Conservation (phyloP, 92 coral and sea anemone genomes). For the Umimayanthus kanabou region DNA sequence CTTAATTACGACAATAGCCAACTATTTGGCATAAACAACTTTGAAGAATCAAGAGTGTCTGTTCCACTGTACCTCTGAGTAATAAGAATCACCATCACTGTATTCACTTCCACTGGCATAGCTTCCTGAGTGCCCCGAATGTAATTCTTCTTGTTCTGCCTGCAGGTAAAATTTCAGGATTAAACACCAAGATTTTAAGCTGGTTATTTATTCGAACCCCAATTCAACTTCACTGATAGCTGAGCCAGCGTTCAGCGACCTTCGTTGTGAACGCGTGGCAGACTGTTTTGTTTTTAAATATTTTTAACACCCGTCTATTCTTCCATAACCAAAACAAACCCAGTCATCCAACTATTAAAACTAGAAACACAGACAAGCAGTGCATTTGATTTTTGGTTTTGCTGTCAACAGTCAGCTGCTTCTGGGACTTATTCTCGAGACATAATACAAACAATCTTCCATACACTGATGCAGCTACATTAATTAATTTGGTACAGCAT, state of each 20-base stretch:
- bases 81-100: conserved; percentile 89
- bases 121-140: conserved; percentile 83
- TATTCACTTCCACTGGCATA: conserved; percentile 90
- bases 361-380: not conserved
- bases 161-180: conserved; percentile 16
- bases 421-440: not conserved
- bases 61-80: conserved; percentile 73
- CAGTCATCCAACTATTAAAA: no score
- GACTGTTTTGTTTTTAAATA: not conserved
- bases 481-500: not conserved
- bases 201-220: not conserved
- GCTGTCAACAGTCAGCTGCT: not conserved
- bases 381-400: not conserved
- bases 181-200: not conserved
- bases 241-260: not conserved
- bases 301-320: not conserved
- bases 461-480: not conserved
- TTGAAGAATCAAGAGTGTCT: not conserved
- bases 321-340: conserved; percentile 10
- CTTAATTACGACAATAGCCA: not conserved
- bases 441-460: not conserved
- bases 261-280: conserved; percentile 28
- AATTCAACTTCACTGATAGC: not conserved
- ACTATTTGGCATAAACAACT: not conserved
- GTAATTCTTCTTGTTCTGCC: conserved; percentile 69